Conservation (phyloP, 2,797 vertebrate genomes). For the Syngnathus rostellatus region DNA sequence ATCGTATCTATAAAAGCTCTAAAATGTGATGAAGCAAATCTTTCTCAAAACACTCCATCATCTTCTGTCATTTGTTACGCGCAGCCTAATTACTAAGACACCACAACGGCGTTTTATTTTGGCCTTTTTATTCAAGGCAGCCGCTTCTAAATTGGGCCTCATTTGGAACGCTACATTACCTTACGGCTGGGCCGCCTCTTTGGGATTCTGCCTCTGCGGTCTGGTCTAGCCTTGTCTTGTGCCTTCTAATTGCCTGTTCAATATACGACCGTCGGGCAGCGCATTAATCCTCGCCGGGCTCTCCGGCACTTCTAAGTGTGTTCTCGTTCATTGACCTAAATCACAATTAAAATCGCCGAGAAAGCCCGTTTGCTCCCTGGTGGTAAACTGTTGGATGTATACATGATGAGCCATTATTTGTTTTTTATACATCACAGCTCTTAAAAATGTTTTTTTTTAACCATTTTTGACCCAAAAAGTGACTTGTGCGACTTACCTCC, state of each 20-base stretch:
- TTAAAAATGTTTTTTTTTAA: neutral
- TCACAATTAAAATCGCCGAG: neutral
- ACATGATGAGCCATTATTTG: neutral
- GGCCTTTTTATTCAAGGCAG: neutral
- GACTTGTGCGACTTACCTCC: constrained; percentile 76
- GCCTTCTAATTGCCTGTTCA: constrained; percentile 67
- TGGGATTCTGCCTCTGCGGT: constrained; percentile 38
- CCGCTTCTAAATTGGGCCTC: constrained; percentile 24
- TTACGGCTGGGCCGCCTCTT: constrained; percentile 16
- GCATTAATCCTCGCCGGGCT: constrained; percentile 39
- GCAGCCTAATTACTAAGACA: neutral
- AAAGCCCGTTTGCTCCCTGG: neutral
- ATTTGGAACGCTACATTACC: constrained; percentile 23
- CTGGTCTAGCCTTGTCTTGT: constrained; percentile 41
- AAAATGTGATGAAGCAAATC: too few species aligned
- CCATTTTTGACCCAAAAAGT: neutral
- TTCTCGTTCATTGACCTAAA: neutral
- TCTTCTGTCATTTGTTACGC: neutral
- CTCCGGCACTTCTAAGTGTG: neutral
- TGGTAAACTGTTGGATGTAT: neutral
- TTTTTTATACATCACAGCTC: too few species aligned
- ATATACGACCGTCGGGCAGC: constrained; percentile 50
- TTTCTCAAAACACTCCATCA: neutral
- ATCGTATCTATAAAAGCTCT: too few species aligned
- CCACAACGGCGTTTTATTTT: neutral